Evolutionary conservation across 2,113 vertebrate genomes (phyloP).

Genomic region (Hydrochoerus hydrochaeris): DNA sequence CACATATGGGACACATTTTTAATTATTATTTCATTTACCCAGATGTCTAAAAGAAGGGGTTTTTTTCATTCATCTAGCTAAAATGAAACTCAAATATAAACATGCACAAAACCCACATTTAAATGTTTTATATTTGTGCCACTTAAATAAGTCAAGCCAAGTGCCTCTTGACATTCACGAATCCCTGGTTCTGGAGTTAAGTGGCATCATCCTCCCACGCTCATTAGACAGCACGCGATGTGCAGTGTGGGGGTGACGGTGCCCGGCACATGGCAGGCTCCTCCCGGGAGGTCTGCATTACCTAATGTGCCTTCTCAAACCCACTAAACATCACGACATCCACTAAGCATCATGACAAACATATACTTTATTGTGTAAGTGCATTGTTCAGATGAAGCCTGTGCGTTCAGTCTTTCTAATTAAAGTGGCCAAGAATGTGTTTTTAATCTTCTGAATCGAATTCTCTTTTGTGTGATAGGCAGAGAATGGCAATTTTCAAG

Average conservation of each 20-base stretch:
- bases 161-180: not conserved
- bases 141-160: not conserved
- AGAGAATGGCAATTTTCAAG: slow-evolving; percentile 28
- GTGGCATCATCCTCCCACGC: not conserved
- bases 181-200: not conserved
- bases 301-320: not conserved
- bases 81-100: slow-evolving; percentile 44
- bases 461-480: slow-evolving; percentile 47
- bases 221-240: accelerated
- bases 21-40: slow-evolving; percentile 20
- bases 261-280: accelerated
- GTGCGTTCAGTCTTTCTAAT: slow-evolving; percentile 38
- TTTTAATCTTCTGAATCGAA: slow-evolving; percentile 65
- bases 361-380: not conserved
- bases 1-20: not conserved
- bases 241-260: accelerated
- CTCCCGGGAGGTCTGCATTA: accelerated
- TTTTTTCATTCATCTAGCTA: not conserved
- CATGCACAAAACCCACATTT: not conserved
- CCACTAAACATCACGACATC: not conserved
- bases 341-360: not conserved
- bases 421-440: not conserved
- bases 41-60: not conserved
- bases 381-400: not conserved
- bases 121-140: not conserved